A percentile compares a stretch with the other conserved stretches of the same genome.
phyloP scores from a whole-genome alignment of 2,113 vertebrate genomes.

The Gorilla gorilla region DNA sequence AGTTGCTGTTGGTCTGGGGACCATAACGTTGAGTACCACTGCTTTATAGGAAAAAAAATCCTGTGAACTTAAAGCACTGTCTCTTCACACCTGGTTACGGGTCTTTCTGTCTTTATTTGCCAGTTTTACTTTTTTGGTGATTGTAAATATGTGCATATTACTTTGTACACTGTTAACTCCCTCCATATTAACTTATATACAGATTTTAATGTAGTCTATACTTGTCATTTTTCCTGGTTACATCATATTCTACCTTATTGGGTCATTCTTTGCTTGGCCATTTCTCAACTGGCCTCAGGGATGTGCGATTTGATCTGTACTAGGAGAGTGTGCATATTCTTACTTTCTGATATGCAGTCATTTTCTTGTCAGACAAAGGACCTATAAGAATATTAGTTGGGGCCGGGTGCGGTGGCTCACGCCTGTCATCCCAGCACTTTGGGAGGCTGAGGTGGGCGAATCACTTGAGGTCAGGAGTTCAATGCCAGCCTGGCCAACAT shows the following conservation, averaged over 20 bases:
- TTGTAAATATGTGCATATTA: background rate
- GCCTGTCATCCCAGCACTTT: no score
- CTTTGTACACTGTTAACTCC: background rate
- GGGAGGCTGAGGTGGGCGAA: no score
- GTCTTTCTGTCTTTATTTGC: background rate
- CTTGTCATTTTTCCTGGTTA: background rate
- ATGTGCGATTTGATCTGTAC: background rate
- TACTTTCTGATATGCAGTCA: background rate
- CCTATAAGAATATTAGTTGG: background rate
- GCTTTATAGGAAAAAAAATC: background rate
- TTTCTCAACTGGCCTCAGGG: background rate
- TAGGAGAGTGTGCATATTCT: constrained; percentile 17
- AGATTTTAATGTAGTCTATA: background rate
- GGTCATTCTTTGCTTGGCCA: background rate
- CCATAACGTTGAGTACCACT: background rate
- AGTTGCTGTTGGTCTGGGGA: background rate
- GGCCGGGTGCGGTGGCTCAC: no score
- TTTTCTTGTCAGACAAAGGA: background rate
- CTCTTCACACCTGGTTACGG: background rate
- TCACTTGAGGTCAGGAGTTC: no score
- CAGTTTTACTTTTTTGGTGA: background rate
- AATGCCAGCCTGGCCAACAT: no score
- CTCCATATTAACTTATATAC: background rate
- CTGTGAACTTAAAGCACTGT: background rate
- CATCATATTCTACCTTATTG: background rate